Base-by-base conservation (phyloP, 2,113 vertebrate species). In the Myxocyprinus asiaticus region DNA sequence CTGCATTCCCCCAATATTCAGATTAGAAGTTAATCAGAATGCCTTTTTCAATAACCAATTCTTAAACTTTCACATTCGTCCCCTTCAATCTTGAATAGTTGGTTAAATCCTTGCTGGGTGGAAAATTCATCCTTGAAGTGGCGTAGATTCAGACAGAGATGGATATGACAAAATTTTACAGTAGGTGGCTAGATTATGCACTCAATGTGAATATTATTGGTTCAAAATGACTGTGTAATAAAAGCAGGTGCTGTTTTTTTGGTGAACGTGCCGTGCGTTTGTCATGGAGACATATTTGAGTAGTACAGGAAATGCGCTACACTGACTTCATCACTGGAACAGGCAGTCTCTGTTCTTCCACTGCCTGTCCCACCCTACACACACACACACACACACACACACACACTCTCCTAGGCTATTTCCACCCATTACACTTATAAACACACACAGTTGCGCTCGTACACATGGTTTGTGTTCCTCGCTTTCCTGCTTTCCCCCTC, bases 241-340 rank as follows among this genome's bases (percentile, higher is more conserved):
- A 6, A 56, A 56, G 69, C 14, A 7, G 10, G 55, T 48, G 59
- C 2, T 63, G 4, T 64, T 44, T 62, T n/a, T 43, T 73, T 73
- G 55, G 44, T 61, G 10, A 22, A 50, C 51, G 51, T 67, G 17
- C 7, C 7, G 53, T 55, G 44, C 58, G 51, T 66, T 50, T 64
- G 10, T 66, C 78, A 67, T 68, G 68, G 64, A 74, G 62, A 81
- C 62, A 17, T 84, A 64, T 15, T 45, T 71, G 68, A 68, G 74
- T 63, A 78, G 85, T 81, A 88, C 86, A 88, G 89, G 91, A 93
- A 91, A 85, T 86, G 86, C 73, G 51, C 59, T 53, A 33, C 47
- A 22, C 88, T 93, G 92, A 93, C 88, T 87, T 93, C 92, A 92
- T 90, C 80, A 76, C 83, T 77, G 91, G 89, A 92, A 93, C 92